Evolutionary conservation across 2,888 invertebrate species (phyloP), one percentile per base, ranked within the genome.

Genomic region (Drosophila imparisetae): DNA sequence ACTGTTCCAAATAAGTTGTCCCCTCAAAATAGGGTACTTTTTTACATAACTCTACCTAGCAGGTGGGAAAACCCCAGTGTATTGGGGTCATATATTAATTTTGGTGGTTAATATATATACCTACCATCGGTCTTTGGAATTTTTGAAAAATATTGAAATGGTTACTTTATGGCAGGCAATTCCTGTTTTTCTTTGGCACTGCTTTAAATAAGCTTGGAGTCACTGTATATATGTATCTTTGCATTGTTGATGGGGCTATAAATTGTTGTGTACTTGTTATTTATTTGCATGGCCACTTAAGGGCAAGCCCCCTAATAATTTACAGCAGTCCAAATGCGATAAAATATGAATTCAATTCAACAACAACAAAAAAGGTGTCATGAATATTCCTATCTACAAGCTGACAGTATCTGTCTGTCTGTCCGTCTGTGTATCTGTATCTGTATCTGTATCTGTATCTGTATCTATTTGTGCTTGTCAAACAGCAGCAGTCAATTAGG

Each of bases 401-500:
- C 63, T 74, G 48, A 2, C 61, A 32, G 11, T 61, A 52, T 50
- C 57, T 45, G 24, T 24, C 15, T 45, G 15, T 15, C 7, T 45
- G 15, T 36, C 34, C 2, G 42, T 45, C 6, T 13, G 13, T 38
- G 18, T 38, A 8, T 48, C 48, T 54, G 27, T 38, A 8, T 48
- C 48, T 54, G 27, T 62, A 27, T 62, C 48, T 54, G 34, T 64
- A 60, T 60, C 42, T 59, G n/a, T 70, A 27, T 30, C 58, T 57
- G 42, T 74, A 64, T 88, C 77, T 86, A 75, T 90, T 87, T 90
- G 89, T 75, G 81, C 73, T 86, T 90, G 90, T 86, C 81, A 90
- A 86, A 86, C 90, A 86, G 84, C 78, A 80, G 76, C 89, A 86
- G 89, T 90, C 90, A 88, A 86, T 90, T 86, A 87, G 90, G 78